Evolutionary conservation across 1,140 invertebrate species (phyloP).

Genomic region (Araneus ventricosus): DNA sequence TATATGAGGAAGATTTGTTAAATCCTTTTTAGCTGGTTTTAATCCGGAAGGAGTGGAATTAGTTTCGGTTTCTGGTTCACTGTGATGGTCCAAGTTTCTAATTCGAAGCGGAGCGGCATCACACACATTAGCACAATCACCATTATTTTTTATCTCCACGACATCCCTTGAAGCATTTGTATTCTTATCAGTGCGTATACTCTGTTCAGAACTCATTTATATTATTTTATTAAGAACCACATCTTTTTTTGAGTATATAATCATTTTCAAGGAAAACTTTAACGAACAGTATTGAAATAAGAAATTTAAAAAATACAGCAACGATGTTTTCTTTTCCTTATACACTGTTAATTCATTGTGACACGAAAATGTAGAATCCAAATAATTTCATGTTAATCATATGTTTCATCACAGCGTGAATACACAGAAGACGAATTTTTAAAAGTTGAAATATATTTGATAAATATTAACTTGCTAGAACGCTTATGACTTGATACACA

Average conservation of each 20-base stretch:
- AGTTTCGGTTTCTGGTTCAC: neutral
- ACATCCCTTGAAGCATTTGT: neutral
- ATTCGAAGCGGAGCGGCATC: slow-evolving; percentile 19
- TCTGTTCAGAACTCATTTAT: slow-evolving; percentile 43
- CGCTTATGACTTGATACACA: neutral
- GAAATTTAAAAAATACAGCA: neutral
- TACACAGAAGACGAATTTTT: neutral
- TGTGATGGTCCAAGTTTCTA: neutral
- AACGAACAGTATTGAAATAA: neutral
- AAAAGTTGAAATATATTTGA: neutral
- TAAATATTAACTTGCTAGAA: neutral
- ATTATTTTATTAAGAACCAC: neutral
- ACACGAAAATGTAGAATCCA: neutral
- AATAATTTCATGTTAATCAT: neutral
- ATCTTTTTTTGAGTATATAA: neutral
- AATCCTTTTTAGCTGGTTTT: slow-evolving; percentile 22
- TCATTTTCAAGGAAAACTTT: neutral
- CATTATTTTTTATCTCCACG: slow-evolving; percentile 3
- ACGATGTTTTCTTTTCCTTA: neutral
- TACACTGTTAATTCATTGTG: neutral
- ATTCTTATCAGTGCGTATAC: neutral
- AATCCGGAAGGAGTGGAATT: neutral
- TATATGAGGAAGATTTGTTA: slow-evolving; percentile 30
- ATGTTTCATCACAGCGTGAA: neutral
- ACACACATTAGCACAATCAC: neutral